Base-by-base conservation (phyloP, 2,888 invertebrate genomes). In the Heliconius cydno region DNA sequence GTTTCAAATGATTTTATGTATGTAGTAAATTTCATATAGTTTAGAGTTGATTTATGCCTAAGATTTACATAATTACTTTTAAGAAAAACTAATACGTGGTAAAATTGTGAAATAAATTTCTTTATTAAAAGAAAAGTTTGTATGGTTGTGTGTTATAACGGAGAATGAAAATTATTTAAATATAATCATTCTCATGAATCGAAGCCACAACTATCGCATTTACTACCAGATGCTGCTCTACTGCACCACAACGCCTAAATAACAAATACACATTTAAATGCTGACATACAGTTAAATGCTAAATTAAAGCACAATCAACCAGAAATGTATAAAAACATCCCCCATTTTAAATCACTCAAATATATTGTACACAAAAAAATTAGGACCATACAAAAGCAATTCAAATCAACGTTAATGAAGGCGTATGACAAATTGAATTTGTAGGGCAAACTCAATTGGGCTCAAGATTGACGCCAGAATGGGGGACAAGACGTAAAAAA, bases 401-500 rank as follows among this genome's bases (percentile, higher is more conserved):
- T 75, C 75, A 75, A 75, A 75, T 75, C 75, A 75, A 41, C 41
- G 65, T 25, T 75, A 75, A 75, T 81, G 71, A 77, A 79, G 60
- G 46, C 68, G 67, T 79, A 75, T 72, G 76, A 81, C 76, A 79
- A 81, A 81, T 81, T 79, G 78, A 82, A 82, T 82, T 78, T 79
- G 70, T 79, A 78, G 76, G 81, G 79, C 80, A 80, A 83, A 83
- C 80, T 83, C 83, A 85, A 84, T 83, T 84, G 82, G 76, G 84
- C 83, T 81, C 83, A 85, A 81, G 81, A 86, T 86, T 86, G 85
- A 84, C 86, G 85, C 86, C 84, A 85, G 85, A 85, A 83, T 85
- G 84, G 84, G 84, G 83, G 82, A 82, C 84, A 66, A 71, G 77
- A 84, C 86, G 88, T 89, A 89, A 90, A 90, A 87, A 87, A 85